These are phyloP conservation scores for Lithophane leautieri DNA, from an alignment of 2,888 invertebrate genomes.

Conservation along the genomic window DNA sequence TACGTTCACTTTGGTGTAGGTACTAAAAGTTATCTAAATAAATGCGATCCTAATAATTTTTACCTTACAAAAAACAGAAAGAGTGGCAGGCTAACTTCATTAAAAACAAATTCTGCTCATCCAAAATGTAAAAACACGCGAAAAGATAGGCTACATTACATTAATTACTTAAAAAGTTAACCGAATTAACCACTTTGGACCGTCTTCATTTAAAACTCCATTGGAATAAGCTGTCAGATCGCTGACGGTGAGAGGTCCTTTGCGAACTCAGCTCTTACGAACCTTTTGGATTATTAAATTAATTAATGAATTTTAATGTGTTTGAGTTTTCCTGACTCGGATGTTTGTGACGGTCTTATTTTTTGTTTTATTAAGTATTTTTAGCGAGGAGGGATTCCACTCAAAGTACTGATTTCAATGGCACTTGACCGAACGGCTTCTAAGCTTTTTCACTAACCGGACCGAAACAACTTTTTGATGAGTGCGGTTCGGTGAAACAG, in stretches of 20 bases:
- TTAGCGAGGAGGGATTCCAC: not conserved
- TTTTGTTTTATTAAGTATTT: not conserved
- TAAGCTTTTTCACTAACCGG: not conserved
- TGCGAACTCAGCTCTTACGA: slow-evolving; percentile 19
- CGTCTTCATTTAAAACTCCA: slow-evolving; percentile 50
- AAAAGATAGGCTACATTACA: slow-evolving; percentile 34
- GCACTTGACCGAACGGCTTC: not conserved
- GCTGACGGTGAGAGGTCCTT: slow-evolving; percentile 44
- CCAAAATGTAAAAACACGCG: slow-evolving; percentile 23
- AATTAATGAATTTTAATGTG: slow-evolving; percentile 51
- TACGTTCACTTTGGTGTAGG: not conserved
- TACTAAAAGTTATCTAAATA: not conserved
- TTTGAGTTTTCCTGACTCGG: slow-evolving; percentile 33
- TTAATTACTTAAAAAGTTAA: slow-evolving; percentile 51
- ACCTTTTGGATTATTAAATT: slow-evolving; percentile 49
- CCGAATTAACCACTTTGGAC: slow-evolving; percentile 36
- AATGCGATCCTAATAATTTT: too few species aligned
- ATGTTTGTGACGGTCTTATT: slow-evolving; percentile 3
- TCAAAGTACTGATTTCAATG: not conserved
- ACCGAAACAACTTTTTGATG: not conserved
- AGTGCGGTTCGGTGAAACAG: not conserved
- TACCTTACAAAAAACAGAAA: not conserved
- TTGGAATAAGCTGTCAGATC: slow-evolving; percentile 47
- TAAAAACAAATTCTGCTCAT: not conserved
- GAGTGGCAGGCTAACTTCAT: not conserved